phyloP scores from a whole-genome alignment of 2,888 invertebrate species.

The Automeris io region DNA sequence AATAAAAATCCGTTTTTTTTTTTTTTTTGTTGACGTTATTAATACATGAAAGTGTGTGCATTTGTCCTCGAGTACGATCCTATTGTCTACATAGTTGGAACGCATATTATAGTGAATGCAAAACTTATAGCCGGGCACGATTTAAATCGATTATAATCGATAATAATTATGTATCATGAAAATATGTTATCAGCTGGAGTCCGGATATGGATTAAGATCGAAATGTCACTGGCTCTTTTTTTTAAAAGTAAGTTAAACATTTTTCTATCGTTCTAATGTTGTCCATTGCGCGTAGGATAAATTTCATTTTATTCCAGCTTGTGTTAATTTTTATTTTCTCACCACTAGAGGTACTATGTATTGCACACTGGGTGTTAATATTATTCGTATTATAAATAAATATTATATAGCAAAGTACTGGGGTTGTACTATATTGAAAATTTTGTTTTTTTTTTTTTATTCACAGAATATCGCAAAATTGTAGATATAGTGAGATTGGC shows the following conservation, averaged over 20 bases:
- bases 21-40: too few relatives aligned
- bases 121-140: too few relatives aligned
- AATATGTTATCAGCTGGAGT: too few relatives aligned
- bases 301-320: constrained; percentile 55
- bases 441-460: constrained; percentile 50
- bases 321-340: constrained; percentile 46
- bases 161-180: too few relatives aligned
- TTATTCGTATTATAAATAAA: constrained; percentile 32
- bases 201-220: background rate
- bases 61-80: too few relatives aligned
- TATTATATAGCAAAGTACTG: constrained; percentile 34
- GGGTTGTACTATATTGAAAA: constrained; percentile 55
- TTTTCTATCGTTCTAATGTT: constrained; percentile 24
- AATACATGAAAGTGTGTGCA: too few relatives aligned
- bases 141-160: too few relatives aligned
- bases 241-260: background rate
- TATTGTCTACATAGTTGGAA: too few relatives aligned
- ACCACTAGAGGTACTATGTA: constrained; percentile 60
- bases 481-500: constrained; percentile 68
- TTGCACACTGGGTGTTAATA: constrained; percentile 69
- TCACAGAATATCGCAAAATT: constrained; percentile 44
- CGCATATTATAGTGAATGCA: too few relatives aligned
- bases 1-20: too few relatives aligned
- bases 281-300: constrained; percentile 57
- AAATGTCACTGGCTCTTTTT: background rate